Evolutionary conservation across 2,888 invertebrate species (phyloP).

Genomic region (Scaeva pyrastri): DNA sequence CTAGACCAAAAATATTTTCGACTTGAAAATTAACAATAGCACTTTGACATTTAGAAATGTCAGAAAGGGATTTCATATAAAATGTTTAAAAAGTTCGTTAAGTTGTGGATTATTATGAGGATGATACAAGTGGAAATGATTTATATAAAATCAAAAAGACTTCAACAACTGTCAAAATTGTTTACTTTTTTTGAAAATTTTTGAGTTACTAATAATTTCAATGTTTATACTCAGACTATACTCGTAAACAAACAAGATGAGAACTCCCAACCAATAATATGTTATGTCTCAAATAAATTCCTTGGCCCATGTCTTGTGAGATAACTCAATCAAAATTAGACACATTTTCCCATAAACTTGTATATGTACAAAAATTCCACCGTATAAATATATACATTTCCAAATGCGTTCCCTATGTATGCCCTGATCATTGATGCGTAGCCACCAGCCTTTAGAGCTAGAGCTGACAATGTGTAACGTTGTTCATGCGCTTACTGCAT

Average conservation of each 20-base stretch:
- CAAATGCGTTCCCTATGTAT: background rate
- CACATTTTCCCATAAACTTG: constrained; percentile 1
- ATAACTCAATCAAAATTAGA: constrained; percentile 42
- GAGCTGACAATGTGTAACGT: background rate
- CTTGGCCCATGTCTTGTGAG: constrained; percentile 25
- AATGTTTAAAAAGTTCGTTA: no score
- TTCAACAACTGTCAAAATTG: no score
- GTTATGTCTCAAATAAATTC: constrained; percentile 25
- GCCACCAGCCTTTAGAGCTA: constrained; percentile 2
- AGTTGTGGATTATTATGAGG: no score
- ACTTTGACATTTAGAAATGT: no score
- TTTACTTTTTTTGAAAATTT: background rate
- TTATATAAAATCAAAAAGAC: no score
- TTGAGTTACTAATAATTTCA: background rate
- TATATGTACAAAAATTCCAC: background rate
- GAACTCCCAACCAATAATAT: background rate
- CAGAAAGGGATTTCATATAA: no score
- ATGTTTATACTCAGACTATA: background rate
- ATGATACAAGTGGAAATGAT: no score
- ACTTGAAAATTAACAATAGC: no score
- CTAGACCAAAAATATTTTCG: no score
- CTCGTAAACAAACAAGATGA: background rate
- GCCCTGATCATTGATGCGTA: constrained; percentile 38
- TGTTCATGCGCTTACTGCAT: constrained; percentile 45
- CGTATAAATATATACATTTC: background rate